Conservation (phyloP, 1,140 invertebrate genomes). For the Neotoxoptera formosana region DNA sequence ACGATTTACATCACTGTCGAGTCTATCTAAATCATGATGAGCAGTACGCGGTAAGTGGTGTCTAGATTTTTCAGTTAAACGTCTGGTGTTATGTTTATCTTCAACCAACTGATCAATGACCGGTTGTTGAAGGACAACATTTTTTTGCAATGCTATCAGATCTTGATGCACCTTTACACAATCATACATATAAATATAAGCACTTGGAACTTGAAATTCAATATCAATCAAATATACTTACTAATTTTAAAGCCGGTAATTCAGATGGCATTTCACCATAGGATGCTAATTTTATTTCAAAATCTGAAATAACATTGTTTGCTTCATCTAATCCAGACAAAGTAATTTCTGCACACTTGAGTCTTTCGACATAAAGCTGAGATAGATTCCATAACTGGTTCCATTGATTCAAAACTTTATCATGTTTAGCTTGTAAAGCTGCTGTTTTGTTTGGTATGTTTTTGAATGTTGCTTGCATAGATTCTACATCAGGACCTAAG, state of each 20-base stretch:
- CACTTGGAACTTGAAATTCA: not conserved
- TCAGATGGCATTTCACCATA: conserved; percentile 85
- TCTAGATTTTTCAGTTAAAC: conserved; percentile 85
- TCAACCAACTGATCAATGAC: conserved; percentile 90
- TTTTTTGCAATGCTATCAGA: conserved; percentile 79
- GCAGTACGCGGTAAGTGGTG: conserved; percentile 70
- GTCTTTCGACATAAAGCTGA: conserved; percentile 83
- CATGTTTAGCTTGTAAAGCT: conserved; percentile 86
- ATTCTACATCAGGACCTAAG: conserved; percentile 81
- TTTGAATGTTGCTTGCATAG: conserved; percentile 82
- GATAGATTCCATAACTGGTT: conserved; percentile 87
- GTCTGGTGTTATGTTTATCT: conserved; percentile 84
- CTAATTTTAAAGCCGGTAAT: conserved; percentile 75
- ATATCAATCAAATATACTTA: conserved; percentile 62
- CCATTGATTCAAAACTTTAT: conserved; percentile 89
- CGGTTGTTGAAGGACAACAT: conserved; percentile 83
- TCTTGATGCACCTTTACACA: conserved; percentile 71
- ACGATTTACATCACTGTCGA: conserved; percentile 92
- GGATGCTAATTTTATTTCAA: conserved; percentile 88
- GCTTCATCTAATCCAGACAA: conserved; percentile 90
- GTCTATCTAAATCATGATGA: conserved; percentile 85
- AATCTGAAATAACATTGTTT: conserved; percentile 84
- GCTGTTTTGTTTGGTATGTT: conserved; percentile 86
- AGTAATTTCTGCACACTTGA: conserved; percentile 92
- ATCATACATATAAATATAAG: not conserved